Evolutionary conservation across 2,888 invertebrate species (phyloP), one percentile per base, ranked within the genome.

Genomic region (Frankliniella fusca): DNA sequence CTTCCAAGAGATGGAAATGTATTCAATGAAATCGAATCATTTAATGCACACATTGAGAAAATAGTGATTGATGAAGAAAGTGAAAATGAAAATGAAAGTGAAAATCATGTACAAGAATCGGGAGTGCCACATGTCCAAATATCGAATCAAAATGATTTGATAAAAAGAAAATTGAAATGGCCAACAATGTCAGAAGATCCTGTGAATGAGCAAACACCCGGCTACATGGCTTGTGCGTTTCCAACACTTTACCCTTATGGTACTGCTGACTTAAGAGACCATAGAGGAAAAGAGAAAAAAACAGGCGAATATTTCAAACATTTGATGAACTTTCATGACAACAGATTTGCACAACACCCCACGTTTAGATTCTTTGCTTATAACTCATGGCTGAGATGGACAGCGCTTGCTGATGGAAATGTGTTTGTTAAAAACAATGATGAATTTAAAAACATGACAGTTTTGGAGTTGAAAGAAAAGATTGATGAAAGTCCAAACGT

Each of bases 171-270:
- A 3, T 38, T 54, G 1, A 54, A 81, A 2, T 82, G 82, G 80
- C 82, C 82, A 3, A 12, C 8, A 0, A n/a, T 80, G n/a, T 18
- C 15, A 1, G 18, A 12, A 23, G 65, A 82, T 23, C 38, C 38
- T 38, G 76, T 82, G 0, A 80, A 82, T 65, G 83, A 83, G 50
- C 81, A 28, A 15, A 83, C 83, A 12, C 80, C 61, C 3, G 83
- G 83, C 1, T 83, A 81, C 38, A 80, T 82, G 38, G 82, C 81
- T 8, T 76, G 54, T 65, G 83, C 84, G 3, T 84, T 84, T 65
- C 84, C 83, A 11, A 49, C 82, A 38, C 70, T 83, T 0, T 83
- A 84, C 61, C 84, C 83, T 1, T 65, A 76, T 23, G 84, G 83
- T 1, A 65, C 80, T 15, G 83, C 83, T 38, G 84, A 84, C 50